Conservation (phyloP, 2,113 vertebrate genomes). For the Cottus gobio region DNA sequence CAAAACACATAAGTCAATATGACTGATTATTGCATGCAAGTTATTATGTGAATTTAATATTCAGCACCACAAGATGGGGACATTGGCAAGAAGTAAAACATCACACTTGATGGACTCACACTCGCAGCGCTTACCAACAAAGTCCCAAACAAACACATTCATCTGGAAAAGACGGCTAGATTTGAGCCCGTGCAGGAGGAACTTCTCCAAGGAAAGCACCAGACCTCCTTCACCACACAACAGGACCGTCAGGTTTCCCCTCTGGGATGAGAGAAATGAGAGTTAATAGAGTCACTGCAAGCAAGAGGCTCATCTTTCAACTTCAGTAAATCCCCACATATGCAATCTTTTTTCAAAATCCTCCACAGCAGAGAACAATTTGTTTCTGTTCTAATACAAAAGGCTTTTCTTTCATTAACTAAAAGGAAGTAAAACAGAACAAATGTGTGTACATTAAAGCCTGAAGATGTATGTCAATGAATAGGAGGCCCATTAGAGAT, state of each 20-base stretch:
- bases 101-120: constrained; percentile 5
- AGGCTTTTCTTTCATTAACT: neutral
- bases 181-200: constrained; percentile 95
- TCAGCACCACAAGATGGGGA: constrained; percentile 53
- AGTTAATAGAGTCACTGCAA: constrained; percentile 26
- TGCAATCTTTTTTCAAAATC: neutral
- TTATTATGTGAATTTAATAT: neutral
- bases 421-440: neutral
- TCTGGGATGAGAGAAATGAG: constrained; percentile 77
- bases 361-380: constrained; percentile 1
- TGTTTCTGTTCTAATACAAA: constrained; percentile 6
- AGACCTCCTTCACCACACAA: constrained; percentile 94
- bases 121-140: constrained; percentile 88
- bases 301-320: constrained; percentile 27
- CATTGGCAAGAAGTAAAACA: neutral
- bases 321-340: constrained; percentile 8
- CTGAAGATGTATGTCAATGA: constrained; percentile 32
- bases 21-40: neutral
- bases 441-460: constrained; percentile 12
- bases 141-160: constrained; percentile 98
- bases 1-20: constrained; percentile 20
- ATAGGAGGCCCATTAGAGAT: constrained; percentile 13
- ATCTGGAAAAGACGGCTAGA: constrained; percentile 94
- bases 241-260: constrained; percentile 92
- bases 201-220: constrained; percentile 92